Evolutionary conservation across 1,140 invertebrate genomes (phyloP).

Genomic region (Drosophila azteca): DNA sequence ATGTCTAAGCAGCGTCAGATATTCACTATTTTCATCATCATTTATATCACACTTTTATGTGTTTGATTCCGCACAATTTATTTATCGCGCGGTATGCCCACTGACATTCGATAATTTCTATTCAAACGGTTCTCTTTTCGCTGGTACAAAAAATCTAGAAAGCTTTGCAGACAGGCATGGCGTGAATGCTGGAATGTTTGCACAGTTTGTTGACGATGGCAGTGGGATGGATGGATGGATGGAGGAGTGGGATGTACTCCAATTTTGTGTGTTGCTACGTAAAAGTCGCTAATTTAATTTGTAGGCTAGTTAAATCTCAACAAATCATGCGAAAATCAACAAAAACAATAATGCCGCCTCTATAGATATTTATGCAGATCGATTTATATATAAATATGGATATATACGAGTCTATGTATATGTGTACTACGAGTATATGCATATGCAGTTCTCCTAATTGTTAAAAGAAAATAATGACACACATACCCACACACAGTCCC

Average conservation of each 20-base stretch:
- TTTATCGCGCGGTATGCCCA: too few species aligned
- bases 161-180: too few species aligned
- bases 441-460: slow-evolving; percentile 54
- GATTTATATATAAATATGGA: slow-evolving; percentile 72
- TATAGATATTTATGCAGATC: slow-evolving; percentile 77
- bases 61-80: too few species aligned
- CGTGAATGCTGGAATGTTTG: too few species aligned
- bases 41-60: background rate
- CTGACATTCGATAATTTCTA: too few species aligned
- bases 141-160: too few species aligned
- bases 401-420: slow-evolving; percentile 33
- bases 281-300: slow-evolving; percentile 70
- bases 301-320: slow-evolving; percentile 77
- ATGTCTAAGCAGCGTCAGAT: slow-evolving; percentile 64
- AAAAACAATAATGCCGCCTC: slow-evolving; percentile 79
- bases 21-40: slow-evolving; percentile 26
- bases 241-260: background rate
- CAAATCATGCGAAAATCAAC: slow-evolving; percentile 62
- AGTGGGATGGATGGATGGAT: too few species aligned
- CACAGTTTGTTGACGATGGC: too few species aligned
- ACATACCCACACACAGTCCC: slow-evolving; percentile 13
- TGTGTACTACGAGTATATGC: slow-evolving; percentile 48
- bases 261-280: slow-evolving; percentile 25
- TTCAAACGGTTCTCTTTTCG: too few species aligned
- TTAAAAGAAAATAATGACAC: slow-evolving; percentile 42